Base-by-base conservation (phyloP, 2,888 invertebrate species). In the Cataglyphis altisquamis region DNA sequence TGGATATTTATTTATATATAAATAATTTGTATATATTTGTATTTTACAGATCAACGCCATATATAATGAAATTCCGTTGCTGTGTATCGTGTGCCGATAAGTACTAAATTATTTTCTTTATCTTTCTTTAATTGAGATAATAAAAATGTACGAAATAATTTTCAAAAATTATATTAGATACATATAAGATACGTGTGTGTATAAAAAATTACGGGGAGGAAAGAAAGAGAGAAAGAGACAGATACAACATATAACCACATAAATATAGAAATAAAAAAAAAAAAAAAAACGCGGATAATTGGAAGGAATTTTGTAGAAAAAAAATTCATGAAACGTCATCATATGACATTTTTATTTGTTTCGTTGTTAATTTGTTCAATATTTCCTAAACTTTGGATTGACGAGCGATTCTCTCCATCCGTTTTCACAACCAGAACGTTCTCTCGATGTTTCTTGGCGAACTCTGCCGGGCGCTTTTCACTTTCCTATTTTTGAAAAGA, bases 391-490 rank as follows among this genome's bases (percentile, higher is more conserved):
- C 45, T 52, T 66, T 25, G 66, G 55, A 52, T 52, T 36, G 25
- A 64, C 52, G 64, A 75, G 36, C 45, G 63, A 39, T 25, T 1
- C 1, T 55, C 75, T 66, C 6, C 21, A 25, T 55, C 25, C 66
- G 52, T 25, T 52, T 80, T 80, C 52, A 80, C 74, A 85, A 73
- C 67, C 68, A 29, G 9, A 62, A 48, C 62, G 25, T 62, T 48
- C 62, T 72, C 45, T 52, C 39, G 60, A 63, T 48, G 29, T 36
- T 75, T 84, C 82, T 73, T 36, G n/a, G 55, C 72, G 66, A 72
- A 81, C 84, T 84, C n/a, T 36, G n/a, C 57, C 64, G 73, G 60
- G 73, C 55, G 60, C 41, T 68, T 52, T 64, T 45, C 63, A 41
- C 41, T 67, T 67, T 15, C 29, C 41, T 67, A 36, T 64, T 78